A percentile compares a stretch with the other conserved stretches of the same genome.
phyloP scores from a whole-genome alignment of 2,888 invertebrate species.

The Brachylomia viminalis region DNA sequence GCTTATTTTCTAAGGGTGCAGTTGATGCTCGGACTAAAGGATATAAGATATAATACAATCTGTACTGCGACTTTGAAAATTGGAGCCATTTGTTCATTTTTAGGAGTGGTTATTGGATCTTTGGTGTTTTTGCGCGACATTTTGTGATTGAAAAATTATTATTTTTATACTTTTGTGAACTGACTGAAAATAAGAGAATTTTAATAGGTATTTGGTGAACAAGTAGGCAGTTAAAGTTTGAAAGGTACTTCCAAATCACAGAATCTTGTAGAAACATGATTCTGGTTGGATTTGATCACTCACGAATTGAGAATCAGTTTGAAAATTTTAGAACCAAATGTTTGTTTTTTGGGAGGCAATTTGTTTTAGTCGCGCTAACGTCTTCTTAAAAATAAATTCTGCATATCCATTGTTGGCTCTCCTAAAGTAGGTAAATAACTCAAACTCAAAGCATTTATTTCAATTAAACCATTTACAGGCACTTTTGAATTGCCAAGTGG shows the following conservation, averaged over 20 bases:
- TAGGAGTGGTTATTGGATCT: slow-evolving; percentile 46
- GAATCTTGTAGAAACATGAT: not conserved
- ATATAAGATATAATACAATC: slow-evolving; percentile 56
- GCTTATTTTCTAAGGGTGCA: slow-evolving; percentile 71
- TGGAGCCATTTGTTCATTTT: slow-evolving; percentile 54
- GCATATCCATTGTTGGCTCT: no score
- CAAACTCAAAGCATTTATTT: no score
- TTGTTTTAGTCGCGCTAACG: no score
- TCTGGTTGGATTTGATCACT: not conserved
- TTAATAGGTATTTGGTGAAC: no score
- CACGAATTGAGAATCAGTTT: not conserved
- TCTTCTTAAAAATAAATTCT: no score
- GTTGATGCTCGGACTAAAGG: slow-evolving; percentile 64
- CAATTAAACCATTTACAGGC: no score
- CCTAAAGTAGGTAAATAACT: no score
- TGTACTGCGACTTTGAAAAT: slow-evolving; percentile 53
- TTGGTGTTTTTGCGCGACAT: slow-evolving; percentile 13
- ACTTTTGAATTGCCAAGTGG: no score
- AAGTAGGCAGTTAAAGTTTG: no score
- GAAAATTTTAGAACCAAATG: not conserved
- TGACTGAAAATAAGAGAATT: not conserved
- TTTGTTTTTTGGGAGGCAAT: no score
- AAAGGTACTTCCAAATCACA: not conserved
- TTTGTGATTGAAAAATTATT: not conserved
- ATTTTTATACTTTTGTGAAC: not conserved